These are phyloP conservation scores for Chanos chanos DNA, from an alignment of 2,797 vertebrate genomes.

Conservation along the genomic window DNA sequence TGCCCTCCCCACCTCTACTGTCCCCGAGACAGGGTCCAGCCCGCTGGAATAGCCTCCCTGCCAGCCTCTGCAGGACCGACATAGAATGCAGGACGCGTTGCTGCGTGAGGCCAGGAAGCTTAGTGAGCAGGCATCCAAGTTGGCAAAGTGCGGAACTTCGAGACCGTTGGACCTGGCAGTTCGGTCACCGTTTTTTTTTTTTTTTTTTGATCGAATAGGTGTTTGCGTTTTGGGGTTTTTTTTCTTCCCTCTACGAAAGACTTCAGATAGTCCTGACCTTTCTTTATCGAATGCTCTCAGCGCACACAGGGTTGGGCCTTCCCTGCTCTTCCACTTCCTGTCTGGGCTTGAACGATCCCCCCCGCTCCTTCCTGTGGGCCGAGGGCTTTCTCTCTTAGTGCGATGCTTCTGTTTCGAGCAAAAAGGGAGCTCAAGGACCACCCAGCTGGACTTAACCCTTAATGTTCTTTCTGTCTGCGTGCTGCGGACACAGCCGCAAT, in stretches of 20 bases:
- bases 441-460: conserved; percentile 28
- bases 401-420: conserved; percentile 20
- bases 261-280: conserved; percentile 13
- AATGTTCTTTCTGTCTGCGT: conserved; percentile 22
- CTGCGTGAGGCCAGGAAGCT: conserved; percentile 24
- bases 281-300: not conserved
- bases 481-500: conserved; percentile 32
- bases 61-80: conserved; percentile 70
- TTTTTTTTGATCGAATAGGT: too few species aligned
- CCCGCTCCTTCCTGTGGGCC: conserved; percentile 68
- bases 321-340: conserved; percentile 70
- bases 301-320: conserved; percentile 60
- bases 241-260: not conserved
- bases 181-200: too few species aligned
- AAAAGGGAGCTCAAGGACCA: not conserved
- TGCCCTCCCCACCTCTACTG: conserved; percentile 51
- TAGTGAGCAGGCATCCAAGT: not conserved
- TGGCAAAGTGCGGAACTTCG: not conserved
- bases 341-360: conserved; percentile 49
- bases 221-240: too few species aligned
- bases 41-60: conserved; percentile 69
- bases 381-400: conserved; percentile 42
- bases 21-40: conserved; percentile 62
- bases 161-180: not conserved
- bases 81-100: too few species aligned